Evolutionary conservation across 2,888 invertebrate species (phyloP), one percentile per base, ranked within the genome.

Genomic region (Diabrotica balteata): DNA sequence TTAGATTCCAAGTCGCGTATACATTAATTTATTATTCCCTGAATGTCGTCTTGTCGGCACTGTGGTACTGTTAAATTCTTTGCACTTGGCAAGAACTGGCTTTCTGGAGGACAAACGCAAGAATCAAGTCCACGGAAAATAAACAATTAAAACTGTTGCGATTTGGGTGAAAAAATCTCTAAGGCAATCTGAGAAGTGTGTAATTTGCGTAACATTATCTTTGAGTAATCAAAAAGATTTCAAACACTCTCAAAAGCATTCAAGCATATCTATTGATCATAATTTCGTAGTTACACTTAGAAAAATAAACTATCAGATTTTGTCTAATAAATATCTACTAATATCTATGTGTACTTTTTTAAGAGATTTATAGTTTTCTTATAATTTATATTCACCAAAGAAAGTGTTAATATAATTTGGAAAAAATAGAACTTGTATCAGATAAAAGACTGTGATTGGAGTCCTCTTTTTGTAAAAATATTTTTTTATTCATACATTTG

Each of bases 11-110:
- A 50, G 58, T 68, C 65, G 61, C 68, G 68, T 68, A 55, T 45
- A 47, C 0, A 47, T 47, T 62, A 45, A 68, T 72, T 69, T 32
- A 69, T 50, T 66, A 72, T 72, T 72, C 72, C 46, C 58, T 50
- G 45, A 42, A 17, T 8, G 69, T 51, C 32, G 46, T 52, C 54
- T 58, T 58, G 68, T 50, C 64, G 63, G n/a, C 67, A 63, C 59
- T 17, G 66, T 70, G 69, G 32, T 32, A 32, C 69, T 63, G 68
- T 72, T 72, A 69, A 61, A 66, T 68, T 69, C 69, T 60, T 69
- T 59, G 58, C 63, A 53, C 66, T 60, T 51, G 42, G 17, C 57
- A 51, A 63, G 63, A 63, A 63, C 63, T 46, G 42, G 63, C 46
- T 63, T 32, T 63, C 22, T 58, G 53, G 55, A 57, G 45, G 44